These are phyloP conservation scores for Abrostola tripartita DNA, from an alignment of 2,888 invertebrate genomes.

Conservation along the genomic window DNA sequence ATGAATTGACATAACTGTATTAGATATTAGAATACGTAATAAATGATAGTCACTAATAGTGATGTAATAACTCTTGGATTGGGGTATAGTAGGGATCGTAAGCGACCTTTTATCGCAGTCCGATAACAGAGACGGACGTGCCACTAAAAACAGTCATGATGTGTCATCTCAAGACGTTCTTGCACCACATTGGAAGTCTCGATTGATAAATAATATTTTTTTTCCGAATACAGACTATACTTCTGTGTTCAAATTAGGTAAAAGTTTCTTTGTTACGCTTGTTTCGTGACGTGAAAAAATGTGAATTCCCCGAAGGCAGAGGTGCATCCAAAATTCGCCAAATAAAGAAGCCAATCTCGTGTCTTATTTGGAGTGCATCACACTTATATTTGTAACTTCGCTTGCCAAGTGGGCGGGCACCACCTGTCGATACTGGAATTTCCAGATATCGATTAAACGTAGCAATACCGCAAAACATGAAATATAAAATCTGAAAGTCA, in stretches of 20 bases:
- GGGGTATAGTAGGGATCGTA: slow-evolving; percentile 31
- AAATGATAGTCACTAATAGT: slow-evolving; percentile 25
- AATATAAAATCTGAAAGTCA: no score
- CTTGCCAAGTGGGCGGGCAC: not conserved
- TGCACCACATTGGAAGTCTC: slow-evolving; percentile 18
- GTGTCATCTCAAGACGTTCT: slow-evolving; percentile 25
- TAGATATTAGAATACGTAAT: slow-evolving; percentile 18
- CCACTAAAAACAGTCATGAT: slow-evolving; percentile 17
- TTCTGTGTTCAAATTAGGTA: no score
- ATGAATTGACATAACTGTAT: slow-evolving; percentile 14
- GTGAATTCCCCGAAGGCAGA: no score
- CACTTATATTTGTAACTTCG: not conserved
- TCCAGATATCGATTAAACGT: not conserved
- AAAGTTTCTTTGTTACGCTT: no score
- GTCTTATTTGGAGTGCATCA: not conserved
- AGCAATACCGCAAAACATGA: not conserved
- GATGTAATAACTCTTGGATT: slow-evolving; percentile 45
- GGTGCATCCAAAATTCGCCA: no score
- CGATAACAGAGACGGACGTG: slow-evolving; percentile 33
- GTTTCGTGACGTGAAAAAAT: no score
- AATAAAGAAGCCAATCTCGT: no score
- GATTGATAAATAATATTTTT: slow-evolving; percentile 13
- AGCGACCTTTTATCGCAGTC: slow-evolving; percentile 56
- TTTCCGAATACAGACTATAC: slow-evolving; percentile 1
- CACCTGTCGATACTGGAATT: not conserved